Evolutionary conservation across 2,797 vertebrate species (phyloP), one percentile per base, ranked within the genome.

Genomic region (Brotula barbata): DNA sequence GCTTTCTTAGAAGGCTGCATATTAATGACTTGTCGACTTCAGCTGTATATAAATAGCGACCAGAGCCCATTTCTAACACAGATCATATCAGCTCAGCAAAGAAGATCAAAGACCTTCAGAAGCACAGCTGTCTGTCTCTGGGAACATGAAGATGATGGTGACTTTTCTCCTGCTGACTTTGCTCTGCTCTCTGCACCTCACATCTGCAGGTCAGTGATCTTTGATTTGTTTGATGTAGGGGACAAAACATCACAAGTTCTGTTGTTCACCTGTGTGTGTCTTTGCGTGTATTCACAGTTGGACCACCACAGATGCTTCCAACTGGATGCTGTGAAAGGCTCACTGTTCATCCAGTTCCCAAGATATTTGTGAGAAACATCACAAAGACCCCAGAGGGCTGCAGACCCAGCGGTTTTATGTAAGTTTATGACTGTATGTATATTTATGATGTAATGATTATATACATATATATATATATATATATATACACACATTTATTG

Each of bases 301-400:
- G 9, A 0, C 0, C 3, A 0, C 1, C 1, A 1, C 0, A 0
- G 0, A 0, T 34, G 8, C 6, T 12, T 0, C 1, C 0, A 0
- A 1, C 0, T 0, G 0, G 0, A 1, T 80, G 74, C 47, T 83
- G 80, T 22, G 0, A 0, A 0, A 0, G 0, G 0, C 0, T 0
- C 25, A 2, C 0, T 0, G 0, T 0, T 1, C 1, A 0, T 0
- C 0, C 0, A 0, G 7, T 80, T 23, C 28, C n/a, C 0, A n/a
- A 1, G 0, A 0, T 0, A 0, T 3, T 0, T 0, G 34, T 79
- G 19, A 44, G 0, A 11, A 1, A 36, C 0, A 6, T 68, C 2
- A 9, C 0, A 3, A 8, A 0, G 31, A 43, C 13, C 2, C 0
- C 16, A 0, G 0, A 1, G 0, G 0, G 2, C 15, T 79, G 73